Conservation (phyloP, 2,888 invertebrate species). For the Hetaerina titia region DNA sequence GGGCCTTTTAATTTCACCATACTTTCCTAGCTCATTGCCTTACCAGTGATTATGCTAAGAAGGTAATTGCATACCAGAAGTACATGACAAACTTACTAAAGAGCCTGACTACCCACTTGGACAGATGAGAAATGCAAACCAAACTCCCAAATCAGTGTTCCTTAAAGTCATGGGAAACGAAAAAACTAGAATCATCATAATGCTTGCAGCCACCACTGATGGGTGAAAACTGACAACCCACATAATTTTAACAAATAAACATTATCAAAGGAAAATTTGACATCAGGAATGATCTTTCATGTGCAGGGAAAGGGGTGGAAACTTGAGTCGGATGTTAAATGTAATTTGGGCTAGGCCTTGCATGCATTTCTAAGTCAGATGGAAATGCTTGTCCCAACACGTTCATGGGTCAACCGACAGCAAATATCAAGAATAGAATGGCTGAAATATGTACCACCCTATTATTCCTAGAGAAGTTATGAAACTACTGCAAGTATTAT, state of each 20-base stretch:
- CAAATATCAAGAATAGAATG: too few relatives aligned
- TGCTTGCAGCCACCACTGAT: too few relatives aligned
- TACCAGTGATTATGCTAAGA: background rate
- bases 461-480: background rate
- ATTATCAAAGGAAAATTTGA: too few relatives aligned
- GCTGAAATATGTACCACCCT: too few relatives aligned
- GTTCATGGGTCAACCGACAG: too few relatives aligned
- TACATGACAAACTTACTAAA: background rate
- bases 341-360: background rate
- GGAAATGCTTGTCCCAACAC: too few relatives aligned
- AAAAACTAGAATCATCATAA: background rate
- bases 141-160: background rate
- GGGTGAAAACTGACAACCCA: too few relatives aligned
- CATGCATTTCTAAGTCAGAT: background rate
- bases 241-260: too few relatives aligned
- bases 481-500: background rate
- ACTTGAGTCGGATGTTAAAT: too few relatives aligned
- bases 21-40: background rate
- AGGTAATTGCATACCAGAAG: background rate
- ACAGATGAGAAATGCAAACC: background rate
- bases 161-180: background rate
- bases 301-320: too few relatives aligned
- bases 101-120: background rate
- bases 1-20: background rate
- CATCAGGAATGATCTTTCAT: too few relatives aligned